phyloP scores from a whole-genome alignment of 2,797 vertebrate species.

The Chelon labrosus region DNA sequence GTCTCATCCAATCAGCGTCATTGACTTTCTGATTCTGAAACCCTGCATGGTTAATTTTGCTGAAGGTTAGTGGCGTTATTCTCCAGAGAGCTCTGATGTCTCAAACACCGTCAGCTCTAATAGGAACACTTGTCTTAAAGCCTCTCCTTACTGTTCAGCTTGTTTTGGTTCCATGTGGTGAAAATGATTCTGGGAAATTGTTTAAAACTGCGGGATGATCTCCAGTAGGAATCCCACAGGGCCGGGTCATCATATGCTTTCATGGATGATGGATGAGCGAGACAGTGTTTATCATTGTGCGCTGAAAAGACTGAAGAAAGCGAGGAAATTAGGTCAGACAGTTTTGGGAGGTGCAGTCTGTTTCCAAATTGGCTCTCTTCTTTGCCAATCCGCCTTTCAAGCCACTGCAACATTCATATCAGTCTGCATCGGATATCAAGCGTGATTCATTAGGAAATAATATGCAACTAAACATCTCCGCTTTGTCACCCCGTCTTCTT shows the following conservation, averaged over 20 bases:
- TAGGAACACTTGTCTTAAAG: constrained; percentile 23
- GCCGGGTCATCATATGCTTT: constrained; percentile 33
- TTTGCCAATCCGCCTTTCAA: constrained; percentile 13
- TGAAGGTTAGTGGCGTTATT: constrained; percentile 29
- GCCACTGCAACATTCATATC: constrained; percentile 33
- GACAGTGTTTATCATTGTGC: constrained; percentile 18
- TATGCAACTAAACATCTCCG: constrained; percentile 44
- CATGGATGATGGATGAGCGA: constrained; percentile 15
- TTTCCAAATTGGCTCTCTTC: neutral
- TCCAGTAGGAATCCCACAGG: constrained; percentile 24
- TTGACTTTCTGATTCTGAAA: constrained; percentile 14
- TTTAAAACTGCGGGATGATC: constrained; percentile 4
- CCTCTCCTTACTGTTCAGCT: constrained; percentile 6
- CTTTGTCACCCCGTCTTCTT: constrained; percentile 20
- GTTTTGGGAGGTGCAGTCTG: constrained; percentile 12
- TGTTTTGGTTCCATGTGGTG: constrained; percentile 19
- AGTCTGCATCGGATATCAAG: constrained; percentile 46
- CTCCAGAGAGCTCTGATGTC: constrained; percentile 31
- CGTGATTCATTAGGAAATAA: constrained; percentile 20
- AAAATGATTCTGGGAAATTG: constrained; percentile 2
- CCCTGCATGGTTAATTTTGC: neutral
- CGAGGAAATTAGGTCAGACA: constrained; percentile 33
- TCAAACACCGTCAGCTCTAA: constrained; percentile 46
- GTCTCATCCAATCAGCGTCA: constrained; percentile 5
- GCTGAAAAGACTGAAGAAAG: neutral